Conservation (phyloP, 2,797 vertebrate species). For the Ispidina picta region DNA sequence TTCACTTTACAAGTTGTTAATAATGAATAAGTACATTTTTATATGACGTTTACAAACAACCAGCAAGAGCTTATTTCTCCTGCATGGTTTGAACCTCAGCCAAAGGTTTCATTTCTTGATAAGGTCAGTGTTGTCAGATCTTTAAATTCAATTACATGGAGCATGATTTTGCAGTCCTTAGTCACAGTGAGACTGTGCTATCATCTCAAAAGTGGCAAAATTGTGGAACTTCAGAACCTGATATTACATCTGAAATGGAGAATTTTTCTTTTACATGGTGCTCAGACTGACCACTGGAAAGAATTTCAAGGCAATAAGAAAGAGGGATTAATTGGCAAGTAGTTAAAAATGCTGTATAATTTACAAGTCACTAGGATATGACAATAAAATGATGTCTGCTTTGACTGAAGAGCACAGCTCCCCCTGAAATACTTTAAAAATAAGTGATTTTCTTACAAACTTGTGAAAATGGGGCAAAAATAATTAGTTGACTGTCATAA, state of each 20-base stretch:
- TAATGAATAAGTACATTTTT: conserved; percentile 62
- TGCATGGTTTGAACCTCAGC: conserved; percentile 26
- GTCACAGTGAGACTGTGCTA: not conserved
- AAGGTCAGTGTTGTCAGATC: conserved; percentile 56
- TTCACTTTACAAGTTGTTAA: conserved; percentile 54
- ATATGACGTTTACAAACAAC: conserved; percentile 47
- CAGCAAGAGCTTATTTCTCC: conserved; percentile 34
- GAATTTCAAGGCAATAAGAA: not conserved
- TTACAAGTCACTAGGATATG: not conserved
- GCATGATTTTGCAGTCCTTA: conserved; percentile 36
- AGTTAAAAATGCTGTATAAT: not conserved
- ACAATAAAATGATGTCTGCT: not conserved
- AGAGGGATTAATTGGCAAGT: not conserved
- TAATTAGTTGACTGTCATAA: not conserved
- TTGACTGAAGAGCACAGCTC: not conserved
- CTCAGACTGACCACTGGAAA: not conserved
- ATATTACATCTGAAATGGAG: not conserved
- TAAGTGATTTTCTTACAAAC: not conserved
- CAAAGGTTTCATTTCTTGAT: conserved; percentile 46
- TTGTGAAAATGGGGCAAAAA: not conserved
- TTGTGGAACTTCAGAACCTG: not conserved
- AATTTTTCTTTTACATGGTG: not conserved
- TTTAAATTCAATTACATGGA: conserved; percentile 46
- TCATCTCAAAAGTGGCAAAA: conserved; percentile 16
- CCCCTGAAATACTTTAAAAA: not conserved